Evolutionary conservation across 1,140 invertebrate genomes (phyloP).

Genomic region (Pseudachorutes palmiensis): DNA sequence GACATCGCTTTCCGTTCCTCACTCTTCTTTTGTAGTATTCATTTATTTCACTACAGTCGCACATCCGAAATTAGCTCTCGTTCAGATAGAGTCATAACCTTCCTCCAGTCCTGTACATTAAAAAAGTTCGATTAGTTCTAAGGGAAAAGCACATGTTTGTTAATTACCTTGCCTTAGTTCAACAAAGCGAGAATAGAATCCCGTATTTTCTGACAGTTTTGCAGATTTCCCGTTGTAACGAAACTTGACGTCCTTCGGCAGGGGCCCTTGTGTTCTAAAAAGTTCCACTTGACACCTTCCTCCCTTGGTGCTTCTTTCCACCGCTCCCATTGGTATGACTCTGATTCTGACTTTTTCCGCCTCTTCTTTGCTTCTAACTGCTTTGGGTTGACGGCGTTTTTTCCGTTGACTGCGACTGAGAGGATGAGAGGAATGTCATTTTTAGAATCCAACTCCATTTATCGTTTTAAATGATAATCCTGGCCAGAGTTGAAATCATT

Average conservation of each 20-base stretch:
- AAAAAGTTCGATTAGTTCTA: slow-evolving; percentile 11
- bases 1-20: slow-evolving; percentile 74
- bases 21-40: slow-evolving; percentile 70
- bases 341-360: slow-evolving; percentile 21
- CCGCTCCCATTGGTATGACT: slow-evolving; percentile 69
- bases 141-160: slow-evolving; percentile 91
- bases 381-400: background rate
- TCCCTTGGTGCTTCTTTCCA: slow-evolving; percentile 93
- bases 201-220: slow-evolving; percentile 84
- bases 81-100: slow-evolving; percentile 80
- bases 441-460: background rate
- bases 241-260: slow-evolving; percentile 85
- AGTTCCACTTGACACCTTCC: slow-evolving; percentile 93
- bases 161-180: slow-evolving; percentile 94
- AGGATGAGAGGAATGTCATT: background rate
- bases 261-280: slow-evolving; percentile 94
- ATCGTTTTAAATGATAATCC: no score
- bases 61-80: slow-evolving; percentile 72
- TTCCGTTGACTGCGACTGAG: background rate
- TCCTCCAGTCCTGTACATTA: slow-evolving; percentile 72
- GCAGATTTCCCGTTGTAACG: slow-evolving; percentile 88
- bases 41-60: slow-evolving; percentile 88
- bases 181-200: slow-evolving; percentile 96
- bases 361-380: slow-evolving; percentile 20
- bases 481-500: no score